Base-by-base conservation (phyloP, 2,797 vertebrate species). In the Fistularia tabacaria region DNA sequence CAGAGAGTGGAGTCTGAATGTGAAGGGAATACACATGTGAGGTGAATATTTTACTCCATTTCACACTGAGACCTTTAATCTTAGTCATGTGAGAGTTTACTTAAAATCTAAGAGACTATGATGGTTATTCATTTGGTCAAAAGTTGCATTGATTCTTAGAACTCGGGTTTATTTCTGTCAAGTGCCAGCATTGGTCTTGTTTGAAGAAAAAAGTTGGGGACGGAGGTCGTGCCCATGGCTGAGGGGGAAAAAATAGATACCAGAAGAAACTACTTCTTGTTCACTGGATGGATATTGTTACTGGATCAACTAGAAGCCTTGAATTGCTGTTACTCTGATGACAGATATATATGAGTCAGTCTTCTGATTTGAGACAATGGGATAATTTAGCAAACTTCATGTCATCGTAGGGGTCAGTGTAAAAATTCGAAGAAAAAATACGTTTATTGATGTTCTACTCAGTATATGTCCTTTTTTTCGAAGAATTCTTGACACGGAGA, bases 181-280 rank as follows among this genome's bases (percentile, higher is more conserved):
- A 45, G 38, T 43, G 39, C 14, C 7, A 1, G 39, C 15, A 7
- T 36, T n/a, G 47, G 12, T 7, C 7, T 49, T 41, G 40, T 59
- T 55, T 40, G 25, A 25, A 25, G 25, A 25, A 25, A 25, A 25
- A 25, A 25, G 25, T 25, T 3, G 25, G 25, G 2, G 39, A 40
- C 8, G 7, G 39, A 40, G 39, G 8, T 40, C 10, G 10, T 40
- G 39, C n/a, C n/a, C n/a, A n/a, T n/a, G n/a, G n/a, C 39, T 10
- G 6, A 54, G 43, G n/a, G 13, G 7, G 7, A 38, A 8, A 25
- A 36, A 51, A 14, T 14, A 8, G 42, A 7, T 40, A 6, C 8
- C 8, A 51, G 48, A 64, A 39, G 3, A 38, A 53, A 8, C 7
- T 39, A 38, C 45, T 53, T 14, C 36, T 14, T 51, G 39, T 54